phyloP scores from a whole-genome alignment of 2,113 vertebrate genomes.

The Lophochroa leadbeateri region DNA sequence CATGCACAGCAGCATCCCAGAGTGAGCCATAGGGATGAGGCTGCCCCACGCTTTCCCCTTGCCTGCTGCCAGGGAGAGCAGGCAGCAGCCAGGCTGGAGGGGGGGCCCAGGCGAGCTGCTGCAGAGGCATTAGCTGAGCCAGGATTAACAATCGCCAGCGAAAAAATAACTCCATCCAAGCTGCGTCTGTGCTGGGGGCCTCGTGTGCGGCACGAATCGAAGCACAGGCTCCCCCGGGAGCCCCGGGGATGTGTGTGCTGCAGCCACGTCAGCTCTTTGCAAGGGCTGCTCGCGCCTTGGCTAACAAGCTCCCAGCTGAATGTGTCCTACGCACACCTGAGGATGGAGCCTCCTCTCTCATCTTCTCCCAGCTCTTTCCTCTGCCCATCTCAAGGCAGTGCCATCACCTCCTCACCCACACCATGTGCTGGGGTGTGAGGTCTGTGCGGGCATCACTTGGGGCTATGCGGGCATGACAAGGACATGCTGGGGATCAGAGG shows the following conservation, averaged over 20 bases:
- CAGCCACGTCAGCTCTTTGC: slow-evolving; percentile 60
- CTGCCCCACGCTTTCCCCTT: not conserved
- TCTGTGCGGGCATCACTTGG: accelerated
- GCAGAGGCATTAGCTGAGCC: slow-evolving; percentile 6
- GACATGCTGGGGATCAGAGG: accelerated
- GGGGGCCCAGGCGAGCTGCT: not conserved
- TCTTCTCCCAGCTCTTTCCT: not conserved
- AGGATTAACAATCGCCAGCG: slow-evolving; percentile 21
- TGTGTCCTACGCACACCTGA: slow-evolving; percentile 24
- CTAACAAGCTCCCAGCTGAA: slow-evolving; percentile 65
- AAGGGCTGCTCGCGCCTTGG: slow-evolving; percentile 40
- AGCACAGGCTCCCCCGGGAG: slow-evolving; percentile 53
- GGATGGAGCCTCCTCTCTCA: not conserved
- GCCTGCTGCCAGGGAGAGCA: accelerated
- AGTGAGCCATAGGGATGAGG: not conserved
- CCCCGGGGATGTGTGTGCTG: slow-evolving; percentile 13
- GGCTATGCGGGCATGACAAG: accelerated
- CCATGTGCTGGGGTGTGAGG: accelerated
- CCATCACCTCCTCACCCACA: not conserved
- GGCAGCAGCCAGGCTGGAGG: not conserved
- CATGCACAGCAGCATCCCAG: not conserved
- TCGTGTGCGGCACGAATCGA: slow-evolving; percentile 12
- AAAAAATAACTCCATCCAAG: slow-evolving; percentile 40
- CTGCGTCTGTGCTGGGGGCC: slow-evolving; percentile 44
- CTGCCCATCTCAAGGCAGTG: not conserved